Evolutionary conservation across 2,797 vertebrate genomes (phyloP).

Genomic region (Peromyscus melanophrys): DNA sequence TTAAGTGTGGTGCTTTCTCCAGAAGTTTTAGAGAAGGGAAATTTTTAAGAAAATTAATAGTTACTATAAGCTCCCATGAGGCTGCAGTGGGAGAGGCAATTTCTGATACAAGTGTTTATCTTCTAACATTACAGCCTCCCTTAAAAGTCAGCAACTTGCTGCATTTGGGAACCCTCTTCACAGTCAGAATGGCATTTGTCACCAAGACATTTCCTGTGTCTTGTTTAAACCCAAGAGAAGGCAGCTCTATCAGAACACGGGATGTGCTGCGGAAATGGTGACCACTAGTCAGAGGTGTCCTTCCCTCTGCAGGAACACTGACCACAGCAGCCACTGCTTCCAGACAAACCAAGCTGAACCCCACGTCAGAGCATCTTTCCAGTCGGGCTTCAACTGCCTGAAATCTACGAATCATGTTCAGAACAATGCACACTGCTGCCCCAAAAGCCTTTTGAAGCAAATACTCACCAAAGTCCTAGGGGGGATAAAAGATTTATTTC

Average conservation of each 20-base stretch:
- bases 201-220: not conserved
- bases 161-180: not conserved
- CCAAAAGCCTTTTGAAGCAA: conserved; percentile 88
- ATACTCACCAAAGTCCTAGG: conserved; percentile 80
- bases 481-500: conserved; percentile 86
- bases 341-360: conserved; percentile 76
- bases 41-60: not conserved
- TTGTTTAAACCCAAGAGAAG: not conserved
- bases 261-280: not conserved
- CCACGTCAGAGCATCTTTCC: conserved; percentile 73
- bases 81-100: not conserved
- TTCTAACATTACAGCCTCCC: not conserved
- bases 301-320: conserved; percentile 64
- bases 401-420: conserved; percentile 83
- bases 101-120: not conserved
- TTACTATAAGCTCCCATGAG: conserved; percentile 31
- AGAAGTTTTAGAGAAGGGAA: not conserved
- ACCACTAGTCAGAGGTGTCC: not conserved
- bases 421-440: conserved; percentile 85
- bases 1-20: conserved; percentile 25
- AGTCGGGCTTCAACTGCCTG: conserved; percentile 66
- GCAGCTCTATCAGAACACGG: conserved; percentile 33
- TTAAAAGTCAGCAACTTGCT: conserved; percentile 1
- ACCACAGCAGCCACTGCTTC: conserved; percentile 61
- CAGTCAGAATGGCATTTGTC: not conserved